Percentiles rank a stretch among this genome's conserved stretches.
Conservation (phyloP, 30 jellyfish, hydroid and myxozoan species). For the Hydractinia symbiolongicarpus region DNA sequence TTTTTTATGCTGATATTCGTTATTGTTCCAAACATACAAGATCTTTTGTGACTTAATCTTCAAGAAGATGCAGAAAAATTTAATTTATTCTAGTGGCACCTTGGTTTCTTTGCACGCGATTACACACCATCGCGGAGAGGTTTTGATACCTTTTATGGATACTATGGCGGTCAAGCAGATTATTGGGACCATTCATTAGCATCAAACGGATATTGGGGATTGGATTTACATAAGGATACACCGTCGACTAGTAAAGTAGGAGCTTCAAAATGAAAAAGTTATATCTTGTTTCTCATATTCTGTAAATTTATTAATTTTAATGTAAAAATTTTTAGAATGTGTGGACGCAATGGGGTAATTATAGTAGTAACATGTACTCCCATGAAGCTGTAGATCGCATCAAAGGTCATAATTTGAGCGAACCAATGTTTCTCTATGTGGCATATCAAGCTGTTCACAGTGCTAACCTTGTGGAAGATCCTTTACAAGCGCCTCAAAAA, state of each 20-base stretch:
- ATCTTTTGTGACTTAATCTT: no score
- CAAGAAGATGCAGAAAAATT: no score
- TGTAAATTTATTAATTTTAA: neutral
- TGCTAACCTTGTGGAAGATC: slow-evolving; percentile 35
- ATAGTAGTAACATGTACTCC: slow-evolving; percentile 28
- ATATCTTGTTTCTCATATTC: neutral
- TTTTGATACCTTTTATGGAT: slow-evolving; percentile 77
- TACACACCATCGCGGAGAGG: slow-evolving; percentile 80
- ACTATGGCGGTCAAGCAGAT: slow-evolving; percentile 91
- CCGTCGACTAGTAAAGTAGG: slow-evolving; percentile 24
- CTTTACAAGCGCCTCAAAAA: slow-evolving; percentile 36
- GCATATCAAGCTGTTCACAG: slow-evolving; percentile 46
- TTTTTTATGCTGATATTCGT: no score
- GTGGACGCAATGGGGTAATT: slow-evolving; percentile 34
- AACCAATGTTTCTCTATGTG: slow-evolving; percentile 32
- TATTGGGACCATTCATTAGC: slow-evolving; percentile 85
- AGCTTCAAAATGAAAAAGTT: neutral
- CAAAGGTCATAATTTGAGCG: neutral
- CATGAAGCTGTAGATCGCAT: slow-evolving; percentile 33
- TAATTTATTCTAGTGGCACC: slow-evolving; percentile 59
- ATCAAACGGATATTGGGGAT: slow-evolving; percentile 79
- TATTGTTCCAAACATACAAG: no score
- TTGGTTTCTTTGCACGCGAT: slow-evolving; percentile 63
- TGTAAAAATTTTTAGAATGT: slow-evolving; percentile 5
- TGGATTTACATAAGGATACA: slow-evolving; percentile 71